phyloP scores from a whole-genome alignment of 2,113 vertebrate genomes.

The Mugil cephalus region DNA sequence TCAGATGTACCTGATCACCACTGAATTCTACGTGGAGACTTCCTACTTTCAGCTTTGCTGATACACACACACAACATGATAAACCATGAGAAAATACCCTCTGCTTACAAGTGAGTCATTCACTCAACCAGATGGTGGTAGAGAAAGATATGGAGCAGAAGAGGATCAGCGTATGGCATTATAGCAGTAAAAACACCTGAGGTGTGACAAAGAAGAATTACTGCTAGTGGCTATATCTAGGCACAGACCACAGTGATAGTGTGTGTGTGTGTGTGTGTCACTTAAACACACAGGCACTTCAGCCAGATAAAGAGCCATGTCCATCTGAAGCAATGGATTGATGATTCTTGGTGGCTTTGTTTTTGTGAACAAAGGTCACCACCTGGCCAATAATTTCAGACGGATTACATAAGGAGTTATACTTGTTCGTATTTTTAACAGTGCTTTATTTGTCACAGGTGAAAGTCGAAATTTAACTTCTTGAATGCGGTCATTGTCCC shows the following conservation, averaged over 20 bases:
- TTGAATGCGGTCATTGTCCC: too few relatives aligned
- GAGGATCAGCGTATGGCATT: conserved; percentile 25
- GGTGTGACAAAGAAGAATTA: conserved; percentile 50
- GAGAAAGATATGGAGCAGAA: conserved; percentile 28
- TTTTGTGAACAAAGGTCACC: conserved; percentile 15
- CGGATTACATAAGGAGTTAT: conserved; percentile 8
- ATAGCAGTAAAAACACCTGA: conserved; percentile 52
- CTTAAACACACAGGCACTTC: not conserved
- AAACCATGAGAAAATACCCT: conserved; percentile 58
- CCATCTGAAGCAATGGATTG: not conserved
- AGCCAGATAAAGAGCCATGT: conserved; percentile 3
- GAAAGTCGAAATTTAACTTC: too few relatives aligned
- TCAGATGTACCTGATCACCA: too few relatives aligned
- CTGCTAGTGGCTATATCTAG: conserved; percentile 26
- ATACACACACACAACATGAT: not conserved
- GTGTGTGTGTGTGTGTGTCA: not conserved
- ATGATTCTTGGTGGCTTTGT: conserved; percentile 3
- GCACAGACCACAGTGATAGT: not conserved
- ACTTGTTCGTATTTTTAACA: not conserved
- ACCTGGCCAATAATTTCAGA: not conserved
- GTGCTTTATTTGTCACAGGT: not conserved
- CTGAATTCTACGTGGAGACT: not conserved
- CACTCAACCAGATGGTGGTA: conserved; percentile 50
- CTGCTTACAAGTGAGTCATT: conserved; percentile 41
- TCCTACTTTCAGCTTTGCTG: not conserved